phyloP scores from a whole-genome alignment of 1,140 invertebrate species.

The Drosophila murphyi region DNA sequence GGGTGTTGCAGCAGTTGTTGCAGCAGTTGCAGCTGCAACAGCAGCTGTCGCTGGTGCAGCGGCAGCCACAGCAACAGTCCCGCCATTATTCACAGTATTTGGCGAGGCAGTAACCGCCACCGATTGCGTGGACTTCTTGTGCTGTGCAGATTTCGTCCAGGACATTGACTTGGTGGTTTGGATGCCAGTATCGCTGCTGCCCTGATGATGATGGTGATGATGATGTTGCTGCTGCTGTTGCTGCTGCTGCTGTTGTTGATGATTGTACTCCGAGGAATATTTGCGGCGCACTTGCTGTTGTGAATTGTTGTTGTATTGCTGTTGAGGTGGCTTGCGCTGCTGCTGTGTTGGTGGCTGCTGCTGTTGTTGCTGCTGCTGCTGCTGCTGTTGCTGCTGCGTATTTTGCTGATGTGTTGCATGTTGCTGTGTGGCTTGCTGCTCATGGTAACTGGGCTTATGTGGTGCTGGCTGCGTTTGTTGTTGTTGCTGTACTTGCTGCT shows the following conservation, averaged over 20 bases:
- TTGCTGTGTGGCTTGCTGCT: slow-evolving; percentile 27
- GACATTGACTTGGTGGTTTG: slow-evolving; percentile 81
- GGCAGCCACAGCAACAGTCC: slow-evolving; percentile 11
- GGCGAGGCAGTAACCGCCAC: slow-evolving; percentile 82
- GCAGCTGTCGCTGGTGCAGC: slow-evolving; percentile 16
- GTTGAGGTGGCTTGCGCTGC: slow-evolving; percentile 60
- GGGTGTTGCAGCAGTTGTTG: slow-evolving; percentile 15
- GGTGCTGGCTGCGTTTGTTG: slow-evolving; percentile 49
- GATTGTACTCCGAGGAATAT: slow-evolving; percentile 71
- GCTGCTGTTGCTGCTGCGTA: slow-evolving; percentile 26
- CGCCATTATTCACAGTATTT: slow-evolving; percentile 68
- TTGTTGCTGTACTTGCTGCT: slow-evolving; percentile 54
- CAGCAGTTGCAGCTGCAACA: neutral
- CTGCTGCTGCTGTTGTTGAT: slow-evolving; percentile 35
- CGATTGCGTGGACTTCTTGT: slow-evolving; percentile 80
- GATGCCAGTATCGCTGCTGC: slow-evolving; percentile 69
- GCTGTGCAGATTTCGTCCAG: slow-evolving; percentile 80
- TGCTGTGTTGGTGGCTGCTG: slow-evolving; percentile 59
- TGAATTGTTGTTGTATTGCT: slow-evolving; percentile 59
- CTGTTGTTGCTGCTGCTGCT: slow-evolving; percentile 49
- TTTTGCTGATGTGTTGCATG: slow-evolving; percentile 19
- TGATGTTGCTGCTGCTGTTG: slow-evolving; percentile 52
- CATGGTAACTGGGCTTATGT: slow-evolving; percentile 14
- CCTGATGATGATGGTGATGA: slow-evolving; percentile 64
- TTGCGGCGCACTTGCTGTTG: slow-evolving; percentile 67